These are phyloP conservation scores for Crocodylus rhombifer DNA, from an alignment of 2,797 vertebrate genomes.

Conservation along the genomic window DNA sequence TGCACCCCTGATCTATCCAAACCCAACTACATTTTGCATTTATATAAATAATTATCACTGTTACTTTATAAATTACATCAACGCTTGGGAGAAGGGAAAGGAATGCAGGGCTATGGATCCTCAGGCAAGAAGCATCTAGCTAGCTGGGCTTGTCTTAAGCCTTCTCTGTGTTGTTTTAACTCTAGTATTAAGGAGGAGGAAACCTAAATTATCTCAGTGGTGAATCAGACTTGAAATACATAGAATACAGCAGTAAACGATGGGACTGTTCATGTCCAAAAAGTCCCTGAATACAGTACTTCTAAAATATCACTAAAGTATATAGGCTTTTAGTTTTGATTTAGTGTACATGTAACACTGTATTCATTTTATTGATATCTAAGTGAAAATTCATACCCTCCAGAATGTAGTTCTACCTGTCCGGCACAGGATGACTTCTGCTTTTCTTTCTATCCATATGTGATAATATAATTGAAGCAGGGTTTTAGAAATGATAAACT, in stretches of 20 bases:
- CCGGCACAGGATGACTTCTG: not conserved
- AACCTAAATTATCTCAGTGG: not conserved
- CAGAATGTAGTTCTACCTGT: not conserved
- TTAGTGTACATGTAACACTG: not conserved
- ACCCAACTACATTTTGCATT: not conserved
- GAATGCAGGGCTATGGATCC: too few relatives aligned
- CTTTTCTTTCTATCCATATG: not conserved
- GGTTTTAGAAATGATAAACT: not conserved
- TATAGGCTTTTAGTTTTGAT: not conserved
- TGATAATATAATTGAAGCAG: not conserved
- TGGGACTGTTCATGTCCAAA: not conserved
- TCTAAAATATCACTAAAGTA: not conserved
- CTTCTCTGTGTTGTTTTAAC: accelerated
- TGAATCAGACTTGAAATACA: not conserved
- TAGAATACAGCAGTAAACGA: not conserved
- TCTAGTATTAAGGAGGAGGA: not conserved
- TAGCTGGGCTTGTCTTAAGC: not conserved
- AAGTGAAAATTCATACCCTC: not conserved
- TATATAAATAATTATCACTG: too few relatives aligned
- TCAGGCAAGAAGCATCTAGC: not conserved
- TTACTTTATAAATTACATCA: too few relatives aligned
- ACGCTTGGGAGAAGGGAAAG: too few relatives aligned
- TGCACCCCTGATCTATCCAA: not conserved
- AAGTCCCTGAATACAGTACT: not conserved
- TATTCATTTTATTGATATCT: not conserved